Percentiles rank a stretch among this genome's conserved stretches.
These are phyloP conservation scores for Drosophila birchii DNA, from an alignment of 2,888 invertebrate genomes.

Conservation along the genomic window DNA sequence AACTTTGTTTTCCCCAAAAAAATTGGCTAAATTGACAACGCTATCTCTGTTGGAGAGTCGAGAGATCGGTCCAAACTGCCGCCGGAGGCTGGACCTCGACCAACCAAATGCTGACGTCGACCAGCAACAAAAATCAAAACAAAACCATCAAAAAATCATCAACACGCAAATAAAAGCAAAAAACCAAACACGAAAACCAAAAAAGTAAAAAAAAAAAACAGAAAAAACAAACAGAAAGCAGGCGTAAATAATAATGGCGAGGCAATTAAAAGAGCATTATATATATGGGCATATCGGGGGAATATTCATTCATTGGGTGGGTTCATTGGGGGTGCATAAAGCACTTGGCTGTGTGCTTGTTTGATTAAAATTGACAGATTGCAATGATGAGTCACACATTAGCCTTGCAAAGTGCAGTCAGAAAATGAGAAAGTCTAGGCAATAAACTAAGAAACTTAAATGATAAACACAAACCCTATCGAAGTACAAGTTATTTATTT, in stretches of 20 bases:
- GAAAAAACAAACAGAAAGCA: not conserved
- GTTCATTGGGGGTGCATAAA: not conserved
- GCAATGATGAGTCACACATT: not conserved
- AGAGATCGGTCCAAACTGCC: slow-evolving; percentile 7
- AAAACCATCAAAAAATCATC: slow-evolving; percentile 33
- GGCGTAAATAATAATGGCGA: slow-evolving; percentile 17
- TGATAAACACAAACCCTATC: not conserved
- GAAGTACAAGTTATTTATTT: not conserved
- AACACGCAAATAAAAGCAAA: slow-evolving; percentile 9
- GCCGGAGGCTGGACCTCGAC: slow-evolving; percentile 32
- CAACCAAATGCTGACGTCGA: slow-evolving; percentile 28
- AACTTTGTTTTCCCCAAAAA: not conserved
- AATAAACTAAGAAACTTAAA: not conserved
- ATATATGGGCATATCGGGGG: slow-evolving; percentile 12
- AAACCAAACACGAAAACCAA: not conserved
- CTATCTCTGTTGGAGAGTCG: not conserved
- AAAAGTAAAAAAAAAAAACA: not conserved
- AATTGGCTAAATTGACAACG: slow-evolving; percentile 1
- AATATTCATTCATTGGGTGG: not conserved
- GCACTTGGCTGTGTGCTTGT: not conserved
- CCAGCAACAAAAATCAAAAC: slow-evolving; percentile 29
- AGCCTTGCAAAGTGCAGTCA: not conserved
- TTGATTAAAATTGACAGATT: slow-evolving; percentile 13
- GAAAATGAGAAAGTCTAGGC: not conserved
- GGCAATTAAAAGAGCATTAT: slow-evolving; percentile 29